Conservation (phyloP, 1,140 invertebrate genomes). For the Asobara japonica region DNA sequence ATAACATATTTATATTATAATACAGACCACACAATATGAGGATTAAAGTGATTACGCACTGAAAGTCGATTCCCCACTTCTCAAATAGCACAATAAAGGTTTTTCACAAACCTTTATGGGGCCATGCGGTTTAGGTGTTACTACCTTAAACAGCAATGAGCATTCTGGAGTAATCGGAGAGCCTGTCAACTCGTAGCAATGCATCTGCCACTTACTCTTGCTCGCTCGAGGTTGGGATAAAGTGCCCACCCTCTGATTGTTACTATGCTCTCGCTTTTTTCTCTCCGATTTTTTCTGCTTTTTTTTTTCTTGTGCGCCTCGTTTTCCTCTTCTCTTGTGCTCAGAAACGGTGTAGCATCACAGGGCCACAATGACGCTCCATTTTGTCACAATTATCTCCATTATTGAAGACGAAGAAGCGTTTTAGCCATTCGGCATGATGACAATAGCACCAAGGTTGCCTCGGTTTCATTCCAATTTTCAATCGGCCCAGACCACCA, state of each 20-base stretch:
- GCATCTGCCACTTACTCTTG: conserved; percentile 42
- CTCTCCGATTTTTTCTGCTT: not conserved
- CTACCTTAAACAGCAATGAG: conserved; percentile 1
- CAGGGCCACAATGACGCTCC: conserved; percentile 37
- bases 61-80: conserved; percentile 3
- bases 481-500: not conserved
- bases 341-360: not conserved
- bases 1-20: not conserved
- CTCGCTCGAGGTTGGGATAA: not conserved
- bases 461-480: conserved; percentile 5
- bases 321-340: conserved; percentile 13
- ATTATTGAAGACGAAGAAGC: conserved; percentile 34
- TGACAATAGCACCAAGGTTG: conserved; percentile 21
- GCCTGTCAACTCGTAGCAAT: conserved; percentile 41
- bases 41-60: conserved; percentile 12
- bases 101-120: not conserved
- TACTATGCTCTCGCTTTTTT: not conserved
- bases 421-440: conserved; percentile 32
- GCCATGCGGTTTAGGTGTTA: not conserved
- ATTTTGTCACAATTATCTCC: conserved; percentile 44
- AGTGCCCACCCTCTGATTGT: conserved; percentile 24
- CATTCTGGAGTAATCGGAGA: conserved; percentile 32
- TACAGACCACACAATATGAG: not conserved
- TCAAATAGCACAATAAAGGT: conserved; percentile 10
- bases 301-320: not conserved